Percentiles rank a stretch among this genome's conserved stretches.
phyloP scores from a whole-genome alignment of 2,888 invertebrate species.

The Drosophila kanekoi region DNA sequence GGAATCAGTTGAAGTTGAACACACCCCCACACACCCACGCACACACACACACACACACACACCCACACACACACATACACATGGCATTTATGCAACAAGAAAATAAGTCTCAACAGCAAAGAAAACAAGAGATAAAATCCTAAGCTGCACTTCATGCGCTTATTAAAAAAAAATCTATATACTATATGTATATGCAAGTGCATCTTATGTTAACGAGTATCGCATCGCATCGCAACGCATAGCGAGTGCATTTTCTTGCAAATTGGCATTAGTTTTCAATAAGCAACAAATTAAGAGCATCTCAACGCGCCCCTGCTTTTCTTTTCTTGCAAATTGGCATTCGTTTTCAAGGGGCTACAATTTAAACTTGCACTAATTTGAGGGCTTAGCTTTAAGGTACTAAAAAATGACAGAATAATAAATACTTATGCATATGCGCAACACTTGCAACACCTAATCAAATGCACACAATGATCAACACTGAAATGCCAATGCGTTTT shows the following conservation, averaged over 20 bases:
- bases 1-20: conserved; percentile 15
- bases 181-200: no score
- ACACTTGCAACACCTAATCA: conserved; percentile 17
- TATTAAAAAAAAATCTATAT: no score
- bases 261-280: no score
- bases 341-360: no score
- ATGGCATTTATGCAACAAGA: neutral
- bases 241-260: no score
- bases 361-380: neutral
- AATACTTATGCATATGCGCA: neutral
- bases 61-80: neutral
- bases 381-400: neutral
- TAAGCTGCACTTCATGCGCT: conserved; percentile 1
- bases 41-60: neutral
- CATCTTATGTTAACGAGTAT: no score
- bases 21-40: neutral
- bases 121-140: conserved; percentile 6
- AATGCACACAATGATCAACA: conserved; percentile 39
- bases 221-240: no score
- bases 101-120: neutral
- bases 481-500: conserved; percentile 57
- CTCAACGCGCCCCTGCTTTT: no score
- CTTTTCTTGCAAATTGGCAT: no score
- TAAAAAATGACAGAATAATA: neutral
- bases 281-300: no score